Base-by-base conservation (phyloP, 2,113 vertebrate genomes). In the Pionites leucogaster region DNA sequence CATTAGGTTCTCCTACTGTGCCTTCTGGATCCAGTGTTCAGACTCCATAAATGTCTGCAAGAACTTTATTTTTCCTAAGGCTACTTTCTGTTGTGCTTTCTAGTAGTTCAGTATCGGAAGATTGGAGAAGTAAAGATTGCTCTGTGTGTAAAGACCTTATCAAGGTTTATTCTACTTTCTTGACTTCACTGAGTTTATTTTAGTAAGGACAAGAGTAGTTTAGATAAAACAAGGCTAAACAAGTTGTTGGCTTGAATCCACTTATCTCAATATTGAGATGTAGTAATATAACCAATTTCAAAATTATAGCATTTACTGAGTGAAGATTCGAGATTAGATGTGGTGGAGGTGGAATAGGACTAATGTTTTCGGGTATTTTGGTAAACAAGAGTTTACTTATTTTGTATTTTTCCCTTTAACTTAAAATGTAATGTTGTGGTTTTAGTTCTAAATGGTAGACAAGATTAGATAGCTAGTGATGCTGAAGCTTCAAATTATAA, bases 121-220 rank as follows among this genome's bases (percentile, higher is more conserved):
- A 37, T 33, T 52, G 28, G 29, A 60, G 39, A 8, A 52, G 55
- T 37, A 46, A 75, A 86, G 55, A 44, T 15, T 55, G 35, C 16
- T 77, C 0, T 0, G 22, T 69, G 7, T 59, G 9, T 78, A 72
- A 83, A 22, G 22, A 50, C n/a, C 2, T 2, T 74, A 1, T 27
- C 39, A 53, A 33, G 13, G 7, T 77, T 90, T 53, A 15, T 60
- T 87, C 29, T 92, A 8, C 17, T 65, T 88, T 64, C n/a, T 47
- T 72, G 15, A 47, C 65, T 76, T 79, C 25, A 8, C 10, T 62
- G 17, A 35, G 22, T 27, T 50, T 93, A 24, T 76, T 90, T 65
- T 31, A 77, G 35, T 16, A 72, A 69, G 23, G 53, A 29, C 24
- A 62, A 84, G 9, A 57, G 8, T 35, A 39, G 25, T 11, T 86